Evolutionary conservation across 2,113 vertebrate genomes (phyloP).

Genomic region (Camelus bactrianus): DNA sequence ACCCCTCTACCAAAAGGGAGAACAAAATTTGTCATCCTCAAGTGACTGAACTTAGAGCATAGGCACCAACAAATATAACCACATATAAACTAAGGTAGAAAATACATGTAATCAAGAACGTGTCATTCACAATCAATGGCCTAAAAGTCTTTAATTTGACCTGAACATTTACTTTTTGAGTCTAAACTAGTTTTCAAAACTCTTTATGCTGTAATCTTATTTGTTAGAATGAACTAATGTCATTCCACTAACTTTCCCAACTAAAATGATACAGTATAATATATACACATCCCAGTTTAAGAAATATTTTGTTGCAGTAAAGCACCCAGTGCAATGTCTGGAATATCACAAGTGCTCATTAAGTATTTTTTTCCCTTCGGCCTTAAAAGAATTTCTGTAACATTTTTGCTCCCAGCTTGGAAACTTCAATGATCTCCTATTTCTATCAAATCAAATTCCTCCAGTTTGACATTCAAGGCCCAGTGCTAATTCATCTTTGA

Average conservation of each 20-base stretch:
- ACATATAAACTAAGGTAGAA: neutral
- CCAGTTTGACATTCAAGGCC: neutral
- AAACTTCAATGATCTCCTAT: neutral
- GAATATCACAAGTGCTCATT: neutral
- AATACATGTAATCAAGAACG: neutral
- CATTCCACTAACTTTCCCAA: conserved; percentile 20
- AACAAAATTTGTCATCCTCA: neutral
- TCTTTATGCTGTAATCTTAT: neutral
- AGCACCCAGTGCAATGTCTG: neutral
- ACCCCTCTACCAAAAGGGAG: neutral
- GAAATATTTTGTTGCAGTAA: neutral
- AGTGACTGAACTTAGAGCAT: neutral
- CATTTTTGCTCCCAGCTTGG: neutral
- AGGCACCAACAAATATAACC: neutral
- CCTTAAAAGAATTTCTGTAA: neutral
- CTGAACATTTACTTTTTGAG: neutral
- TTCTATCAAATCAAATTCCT: neutral
- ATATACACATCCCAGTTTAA: neutral
- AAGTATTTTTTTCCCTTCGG: neutral
- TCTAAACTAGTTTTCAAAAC: conserved; percentile 27
- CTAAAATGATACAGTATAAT: neutral
- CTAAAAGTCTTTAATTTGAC: neutral
- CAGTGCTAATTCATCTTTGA: neutral
- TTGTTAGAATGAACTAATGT: neutral
- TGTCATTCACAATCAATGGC: neutral